Conservation (phyloP, 37 sponge, comb jelly and placozoan genomes). For the Eunapius fragilis region DNA sequence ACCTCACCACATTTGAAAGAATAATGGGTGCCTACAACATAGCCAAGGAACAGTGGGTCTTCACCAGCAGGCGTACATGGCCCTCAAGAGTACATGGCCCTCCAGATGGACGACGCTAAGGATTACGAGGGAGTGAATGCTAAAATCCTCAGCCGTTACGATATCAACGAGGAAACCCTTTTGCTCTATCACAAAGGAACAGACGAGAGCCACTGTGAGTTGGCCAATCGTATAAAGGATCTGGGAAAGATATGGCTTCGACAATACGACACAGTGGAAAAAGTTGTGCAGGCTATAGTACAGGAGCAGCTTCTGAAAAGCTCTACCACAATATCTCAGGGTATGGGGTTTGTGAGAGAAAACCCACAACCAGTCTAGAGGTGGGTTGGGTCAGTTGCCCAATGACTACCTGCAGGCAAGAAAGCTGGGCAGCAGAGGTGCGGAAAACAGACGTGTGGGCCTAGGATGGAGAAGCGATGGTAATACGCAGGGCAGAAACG, state of each 20-base stretch:
- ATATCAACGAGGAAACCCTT: slow-evolving; percentile 28
- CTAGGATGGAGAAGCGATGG: too few relatives aligned
- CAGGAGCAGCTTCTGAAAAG: not conserved
- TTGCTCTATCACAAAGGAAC: slow-evolving; percentile 4
- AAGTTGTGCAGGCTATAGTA: not conserved
- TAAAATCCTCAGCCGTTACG: slow-evolving; percentile 20
- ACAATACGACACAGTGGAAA: not conserved
- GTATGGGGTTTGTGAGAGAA: slow-evolving; percentile 7
- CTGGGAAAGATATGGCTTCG: not conserved
- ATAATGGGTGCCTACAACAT: too few relatives aligned
- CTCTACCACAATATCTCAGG: not conserved
- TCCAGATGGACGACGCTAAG: slow-evolving; percentile 13
- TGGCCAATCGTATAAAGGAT: not conserved
- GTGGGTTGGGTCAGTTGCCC: not conserved
- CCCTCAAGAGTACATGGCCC: slow-evolving; percentile 28
- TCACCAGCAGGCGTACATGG: slow-evolving; percentile 43
- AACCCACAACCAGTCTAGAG: not conserved
- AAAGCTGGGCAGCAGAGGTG: not conserved
- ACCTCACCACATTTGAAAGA: too few relatives aligned
- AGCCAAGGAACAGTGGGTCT: not conserved
- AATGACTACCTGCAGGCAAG: not conserved
- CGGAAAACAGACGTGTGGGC: too few relatives aligned
- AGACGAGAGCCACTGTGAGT: slow-evolving; percentile 11
- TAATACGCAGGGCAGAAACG: too few relatives aligned
- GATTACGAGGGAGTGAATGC: slow-evolving; percentile 18